Evolutionary conservation across 2,113 vertebrate species (phyloP), one percentile per base, ranked within the genome.

Genomic region (Pluvialis apricaria): DNA sequence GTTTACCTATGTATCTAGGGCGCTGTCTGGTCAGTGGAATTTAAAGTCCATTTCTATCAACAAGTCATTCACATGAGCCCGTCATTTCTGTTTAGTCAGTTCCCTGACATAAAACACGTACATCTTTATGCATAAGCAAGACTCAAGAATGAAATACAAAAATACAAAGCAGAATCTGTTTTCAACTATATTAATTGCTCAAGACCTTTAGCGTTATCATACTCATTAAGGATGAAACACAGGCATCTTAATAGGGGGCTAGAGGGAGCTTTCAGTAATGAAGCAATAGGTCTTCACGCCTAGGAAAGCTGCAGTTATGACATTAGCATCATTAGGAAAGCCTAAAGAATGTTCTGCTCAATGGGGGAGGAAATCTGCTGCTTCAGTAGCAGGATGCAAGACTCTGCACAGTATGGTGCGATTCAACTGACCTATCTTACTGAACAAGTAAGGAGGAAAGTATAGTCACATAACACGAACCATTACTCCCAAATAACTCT

Each of bases 321-420:
- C 92, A 97, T 61, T 54, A 20, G 8, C 77, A 84, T 96, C 95
- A 97, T 97, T 96, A 97, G 51, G 80, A 96, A 90, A 96, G 82
- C 66, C 93, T 93, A 68, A 91, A 88, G 94, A 97, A 96, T 26
- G 90, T 72, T 94, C 76, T 51, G 64, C 95, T 93, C 97, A 62
- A 82, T 18, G 5, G 87, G 92, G 92, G 81, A 95, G 76, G 72
- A 96, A 92, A 70, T 64, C 87, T 70, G 64, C 79, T 77, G 95
- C 95, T 92, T 94, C 28, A 58, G 73, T 86, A 12, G 20, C 87
- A 95, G 85, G 71, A 95, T 73, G 61, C 52, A 10, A 95, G 95
- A 86, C 62, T 38, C 61, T 40, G 66, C 80, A 84, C 86, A 81
- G 85, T 28, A 40, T 73, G 76, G 38, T 62, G 31, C 10, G 5